Evolutionary conservation across 2,113 vertebrate genomes (phyloP).

Genomic region (Ictalurus furcatus): DNA sequence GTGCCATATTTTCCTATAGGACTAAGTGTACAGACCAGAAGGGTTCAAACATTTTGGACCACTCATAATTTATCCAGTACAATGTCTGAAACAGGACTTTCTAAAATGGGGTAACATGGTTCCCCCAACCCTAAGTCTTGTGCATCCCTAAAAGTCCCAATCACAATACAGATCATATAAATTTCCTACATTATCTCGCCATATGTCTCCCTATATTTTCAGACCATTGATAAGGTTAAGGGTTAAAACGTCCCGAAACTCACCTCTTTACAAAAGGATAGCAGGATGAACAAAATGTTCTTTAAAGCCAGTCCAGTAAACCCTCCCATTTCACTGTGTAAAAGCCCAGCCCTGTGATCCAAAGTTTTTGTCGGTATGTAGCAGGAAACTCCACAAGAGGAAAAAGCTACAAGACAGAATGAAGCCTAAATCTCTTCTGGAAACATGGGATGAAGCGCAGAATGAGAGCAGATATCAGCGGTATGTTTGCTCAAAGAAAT

Average conservation of each 20-base stretch:
- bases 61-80: background rate
- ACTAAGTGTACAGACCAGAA: background rate
- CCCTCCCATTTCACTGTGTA: slow-evolving; percentile 26
- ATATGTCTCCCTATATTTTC: background rate
- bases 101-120: background rate
- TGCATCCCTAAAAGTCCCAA: background rate
- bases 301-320: background rate
- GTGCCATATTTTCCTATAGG: background rate
- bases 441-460: slow-evolving; percentile 9
- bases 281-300: too few species aligned
- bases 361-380: background rate
- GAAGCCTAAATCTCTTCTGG: slow-evolving; percentile 63
- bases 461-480: slow-evolving; percentile 45
- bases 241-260: background rate
- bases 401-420: slow-evolving; percentile 47
- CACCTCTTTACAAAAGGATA: background rate
- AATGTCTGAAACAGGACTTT: background rate
- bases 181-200: background rate
- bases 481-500: slow-evolving; percentile 58
- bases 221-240: background rate
- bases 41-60: background rate
- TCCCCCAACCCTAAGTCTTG: background rate
- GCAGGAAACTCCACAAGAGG: background rate
- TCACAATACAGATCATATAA: background rate
- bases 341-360: background rate